Conservation (phyloP, 2,888 invertebrate species). For the Plusia festucae region DNA sequence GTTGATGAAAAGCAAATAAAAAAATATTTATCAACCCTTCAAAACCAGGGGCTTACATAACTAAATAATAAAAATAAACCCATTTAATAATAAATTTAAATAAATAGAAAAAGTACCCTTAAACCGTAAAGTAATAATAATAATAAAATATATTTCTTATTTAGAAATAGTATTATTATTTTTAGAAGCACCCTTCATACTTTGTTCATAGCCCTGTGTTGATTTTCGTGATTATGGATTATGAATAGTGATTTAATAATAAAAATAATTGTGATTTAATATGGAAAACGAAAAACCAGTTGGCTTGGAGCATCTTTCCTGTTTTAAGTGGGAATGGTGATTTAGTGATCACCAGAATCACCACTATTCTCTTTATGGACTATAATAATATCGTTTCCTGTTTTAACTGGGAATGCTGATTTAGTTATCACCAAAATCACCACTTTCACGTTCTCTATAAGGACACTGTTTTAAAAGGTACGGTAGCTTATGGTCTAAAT, state of each 20-base stretch:
- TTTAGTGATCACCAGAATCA: too few species aligned
- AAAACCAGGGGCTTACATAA: too few species aligned
- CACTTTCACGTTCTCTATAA: too few species aligned
- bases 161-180: neutral
- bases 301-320: neutral
- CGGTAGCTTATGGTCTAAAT: too few species aligned
- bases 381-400: too few species aligned
- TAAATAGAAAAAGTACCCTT: constrained; percentile 30
- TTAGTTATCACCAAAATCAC: too few species aligned
- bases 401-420: too few species aligned
- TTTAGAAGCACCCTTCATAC: neutral
- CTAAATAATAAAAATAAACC: neutral
- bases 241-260: neutral
- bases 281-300: neutral
- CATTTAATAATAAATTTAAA: constrained; percentile 14
- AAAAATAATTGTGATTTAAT: neutral
- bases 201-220: neutral
- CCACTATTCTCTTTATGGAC: too few species aligned
- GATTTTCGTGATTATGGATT: neutral
- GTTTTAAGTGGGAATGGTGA: too few species aligned
- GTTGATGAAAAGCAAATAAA: too few species aligned
- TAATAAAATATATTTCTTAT: neutral
- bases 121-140: constrained; percentile 7
- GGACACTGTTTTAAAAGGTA: too few species aligned
- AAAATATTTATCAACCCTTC: too few species aligned